Conservation (phyloP, 2,888 invertebrate genomes). For the Eurois occulta region DNA sequence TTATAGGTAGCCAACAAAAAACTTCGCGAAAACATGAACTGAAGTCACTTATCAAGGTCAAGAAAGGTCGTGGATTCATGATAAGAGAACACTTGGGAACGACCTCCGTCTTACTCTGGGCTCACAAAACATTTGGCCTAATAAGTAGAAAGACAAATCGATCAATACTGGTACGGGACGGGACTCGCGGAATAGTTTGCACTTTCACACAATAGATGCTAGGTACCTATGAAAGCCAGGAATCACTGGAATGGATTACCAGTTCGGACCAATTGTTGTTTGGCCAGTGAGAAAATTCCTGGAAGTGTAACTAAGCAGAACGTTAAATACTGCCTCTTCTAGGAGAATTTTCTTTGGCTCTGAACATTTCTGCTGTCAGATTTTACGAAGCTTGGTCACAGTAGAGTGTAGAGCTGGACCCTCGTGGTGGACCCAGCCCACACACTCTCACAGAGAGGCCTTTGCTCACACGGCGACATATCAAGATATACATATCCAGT, state of each 20-base stretch:
- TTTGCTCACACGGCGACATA: no score
- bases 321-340: not conserved
- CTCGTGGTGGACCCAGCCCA: not conserved
- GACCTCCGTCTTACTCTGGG: constrained; percentile 15
- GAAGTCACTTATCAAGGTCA: constrained; percentile 44
- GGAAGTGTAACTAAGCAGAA: not conserved
- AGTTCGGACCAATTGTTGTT: not conserved
- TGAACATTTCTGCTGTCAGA: constrained; percentile 7
- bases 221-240: not conserved
- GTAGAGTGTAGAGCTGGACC: no score
- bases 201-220: not conserved
- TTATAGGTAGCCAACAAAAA: constrained; percentile 13
- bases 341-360: not conserved
- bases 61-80: constrained; percentile 30
- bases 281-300: not conserved
- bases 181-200: not conserved
- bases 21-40: not conserved
- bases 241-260: not conserved
- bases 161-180: constrained; percentile 48
- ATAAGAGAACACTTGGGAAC: constrained; percentile 22
- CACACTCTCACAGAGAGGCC: not conserved
- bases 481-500: no score
- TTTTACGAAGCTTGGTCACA: not conserved
- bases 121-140: constrained; percentile 31
- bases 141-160: constrained; percentile 47